A percentile compares a stretch with the other conserved stretches of the same genome.
These are phyloP conservation scores for Ophiodon elongatus DNA, from an alignment of 2,113 vertebrate species.

Conservation along the genomic window DNA sequence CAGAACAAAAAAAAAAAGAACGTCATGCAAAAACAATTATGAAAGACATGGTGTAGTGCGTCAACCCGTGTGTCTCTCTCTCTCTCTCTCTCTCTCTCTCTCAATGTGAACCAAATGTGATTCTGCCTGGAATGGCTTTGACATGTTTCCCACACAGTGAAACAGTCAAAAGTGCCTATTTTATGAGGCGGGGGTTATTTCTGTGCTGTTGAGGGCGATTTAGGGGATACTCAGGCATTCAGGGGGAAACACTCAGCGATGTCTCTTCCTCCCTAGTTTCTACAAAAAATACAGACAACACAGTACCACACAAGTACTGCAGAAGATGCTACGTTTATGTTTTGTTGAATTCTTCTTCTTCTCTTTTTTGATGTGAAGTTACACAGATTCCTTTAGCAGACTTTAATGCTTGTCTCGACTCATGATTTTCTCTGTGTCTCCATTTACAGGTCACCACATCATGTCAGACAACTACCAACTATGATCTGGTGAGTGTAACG, in stretches of 20 bases:
- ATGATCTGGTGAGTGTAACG: conserved; percentile 76
- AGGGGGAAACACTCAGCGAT: conserved; percentile 33
- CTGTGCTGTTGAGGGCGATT: conserved; percentile 16
- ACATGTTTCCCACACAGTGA: conserved; percentile 44
- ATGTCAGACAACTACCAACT: conserved; percentile 73
- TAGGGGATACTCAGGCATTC: conserved; percentile 50
- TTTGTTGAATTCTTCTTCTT: neutral
- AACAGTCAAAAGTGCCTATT: neutral
- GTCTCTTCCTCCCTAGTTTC: conserved; percentile 13
- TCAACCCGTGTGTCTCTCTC: neutral
- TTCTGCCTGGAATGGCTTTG: conserved; percentile 4
- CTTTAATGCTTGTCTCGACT: neutral
- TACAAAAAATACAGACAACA: conserved; percentile 12
- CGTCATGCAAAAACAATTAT: neutral
- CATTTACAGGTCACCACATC: conserved; percentile 73
- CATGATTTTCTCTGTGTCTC: conserved; percentile 23
- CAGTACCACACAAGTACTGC: neutral
- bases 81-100: neutral
- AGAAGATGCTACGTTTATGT: neutral
- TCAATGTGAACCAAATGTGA: neutral
- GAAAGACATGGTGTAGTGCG: neutral
- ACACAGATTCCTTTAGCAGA: neutral
- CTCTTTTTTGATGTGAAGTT: neutral
- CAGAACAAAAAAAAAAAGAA: neutral
- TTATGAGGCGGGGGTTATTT: conserved; percentile 43